Percentiles rank a stretch among this genome's conserved stretches.
phyloP scores from a whole-genome alignment of 2,113 vertebrate species.

The Rhinichthys klamathensis region DNA sequence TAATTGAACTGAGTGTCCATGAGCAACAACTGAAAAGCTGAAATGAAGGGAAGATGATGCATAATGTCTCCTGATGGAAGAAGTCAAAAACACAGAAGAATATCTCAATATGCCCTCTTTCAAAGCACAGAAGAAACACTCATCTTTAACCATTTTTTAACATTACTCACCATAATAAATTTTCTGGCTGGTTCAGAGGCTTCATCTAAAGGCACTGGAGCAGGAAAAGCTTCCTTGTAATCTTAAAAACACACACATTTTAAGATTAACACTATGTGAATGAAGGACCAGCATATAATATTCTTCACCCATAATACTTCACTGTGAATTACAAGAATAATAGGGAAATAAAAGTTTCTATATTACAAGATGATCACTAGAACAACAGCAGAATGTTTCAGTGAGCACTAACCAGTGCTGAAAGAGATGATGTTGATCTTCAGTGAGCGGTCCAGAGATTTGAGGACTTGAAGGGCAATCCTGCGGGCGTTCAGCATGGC shows the following conservation, averaged over 20 bases:
- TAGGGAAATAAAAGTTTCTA: background rate
- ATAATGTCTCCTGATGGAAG: no score
- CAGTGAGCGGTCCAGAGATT: slow-evolving; percentile 58
- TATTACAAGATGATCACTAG: background rate
- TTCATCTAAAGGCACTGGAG: slow-evolving; percentile 58
- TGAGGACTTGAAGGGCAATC: slow-evolving; percentile 75
- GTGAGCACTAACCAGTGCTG: slow-evolving; percentile 75
- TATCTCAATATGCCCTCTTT: no score
- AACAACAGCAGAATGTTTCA: background rate
- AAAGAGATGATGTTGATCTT: slow-evolving; percentile 80
- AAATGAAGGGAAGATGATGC: no score
- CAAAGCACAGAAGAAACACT: no score
- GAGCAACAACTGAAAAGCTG: no score
- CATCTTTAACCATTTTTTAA: background rate
- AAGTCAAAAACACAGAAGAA: no score
- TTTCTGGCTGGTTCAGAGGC: slow-evolving; percentile 54
- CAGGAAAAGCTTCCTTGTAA: slow-evolving; percentile 78
- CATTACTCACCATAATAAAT: slow-evolving; percentile 77
- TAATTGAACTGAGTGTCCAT: no score
- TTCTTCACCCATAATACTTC: background rate
- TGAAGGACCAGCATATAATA: background rate
- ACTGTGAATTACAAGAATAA: background rate
- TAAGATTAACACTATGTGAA: background rate
- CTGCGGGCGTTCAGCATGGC: slow-evolving; percentile 71
- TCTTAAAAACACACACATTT: slow-evolving; percentile 64